Base-by-base conservation (phyloP, 2,888 invertebrate genomes). In the Harpalus rufipes region DNA sequence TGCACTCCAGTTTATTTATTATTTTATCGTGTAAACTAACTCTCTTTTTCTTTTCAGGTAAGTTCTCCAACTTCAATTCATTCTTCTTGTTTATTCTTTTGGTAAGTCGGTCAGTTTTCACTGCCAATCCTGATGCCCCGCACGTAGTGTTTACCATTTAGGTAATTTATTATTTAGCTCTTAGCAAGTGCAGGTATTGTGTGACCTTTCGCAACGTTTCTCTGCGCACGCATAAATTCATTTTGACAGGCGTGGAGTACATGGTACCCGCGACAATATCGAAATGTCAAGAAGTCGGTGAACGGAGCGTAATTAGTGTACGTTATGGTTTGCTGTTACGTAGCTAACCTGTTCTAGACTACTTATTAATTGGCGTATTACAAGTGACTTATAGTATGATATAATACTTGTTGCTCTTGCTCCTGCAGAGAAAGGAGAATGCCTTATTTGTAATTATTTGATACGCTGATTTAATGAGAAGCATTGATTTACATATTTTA, bases 21-120 rank as follows among this genome's bases (percentile, higher is more conserved):
- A 12, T 51, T 12, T 51, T 51, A 12, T 51, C 44, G 44, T 51
- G 44, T 51, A 51, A 51, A 51, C 44, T 51, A 12, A 51, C 44
- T 44, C 41, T 74, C 18, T 16, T 41, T 74, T 44, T 74, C 18
- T 74, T 41, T 74, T 7, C 72, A 74, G 72, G 72, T 74, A 16
- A 74, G 72, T 68, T 16, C 16, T 7, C 59, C 59, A 59, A 16
- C 32, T 32, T 51, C 68, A 68, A 68, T 16, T 14, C 16, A 18
- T 74, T 44, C 14, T 41, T 8, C 32, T 68, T 14, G 16, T 8
- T 74, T 74, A 16, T n/a, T 7, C 18, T 74, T 74, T 12, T 74
- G 72, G 72, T 74, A 74, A 74, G 72, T 74, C 72, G 72, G 72
- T 74, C 72, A 74, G 44, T 74, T 74, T 74, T 41, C 72, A 74